Conservation (phyloP, 64 coral and sea anemone genomes). For the Dendrophyllia cribrosa region DNA sequence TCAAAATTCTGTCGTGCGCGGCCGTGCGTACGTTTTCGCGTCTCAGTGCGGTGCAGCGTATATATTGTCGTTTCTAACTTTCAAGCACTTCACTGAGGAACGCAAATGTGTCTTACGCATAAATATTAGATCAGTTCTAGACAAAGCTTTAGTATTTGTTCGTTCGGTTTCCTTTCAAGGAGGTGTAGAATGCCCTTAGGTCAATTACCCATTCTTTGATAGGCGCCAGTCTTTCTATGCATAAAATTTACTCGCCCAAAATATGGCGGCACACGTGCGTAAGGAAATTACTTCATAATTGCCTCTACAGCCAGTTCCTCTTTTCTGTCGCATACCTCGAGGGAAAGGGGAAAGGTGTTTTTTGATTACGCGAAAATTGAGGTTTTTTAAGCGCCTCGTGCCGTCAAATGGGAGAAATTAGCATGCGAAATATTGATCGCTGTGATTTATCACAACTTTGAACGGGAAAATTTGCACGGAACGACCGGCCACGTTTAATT, state of each 20-base stretch:
- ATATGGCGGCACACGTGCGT: conserved; percentile 34
- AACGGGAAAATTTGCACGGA: background rate
- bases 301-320: background rate
- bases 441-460: background rate
- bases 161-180: conserved; percentile 53
- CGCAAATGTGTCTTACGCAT: conserved; percentile 38
- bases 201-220: conserved; percentile 81
- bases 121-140: conserved; percentile 55
- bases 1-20: background rate
- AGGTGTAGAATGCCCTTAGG: conserved; percentile 37
- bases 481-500: conserved; percentile 33
- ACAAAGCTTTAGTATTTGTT: conserved; percentile 55
- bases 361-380: background rate
- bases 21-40: background rate
- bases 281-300: conserved; percentile 54
- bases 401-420: background rate
- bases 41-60: background rate
- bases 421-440: conserved; percentile 16
- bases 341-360: background rate
- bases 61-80: conserved; percentile 36
- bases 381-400: background rate
- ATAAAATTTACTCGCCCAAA: conserved; percentile 53
- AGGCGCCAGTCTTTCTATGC: conserved; percentile 73
- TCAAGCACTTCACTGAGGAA: conserved; percentile 42
- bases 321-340: conserved; percentile 50